Evolutionary conservation across 2,113 vertebrate genomes (phyloP).

Genomic region (Cercocebus atys): DNA sequence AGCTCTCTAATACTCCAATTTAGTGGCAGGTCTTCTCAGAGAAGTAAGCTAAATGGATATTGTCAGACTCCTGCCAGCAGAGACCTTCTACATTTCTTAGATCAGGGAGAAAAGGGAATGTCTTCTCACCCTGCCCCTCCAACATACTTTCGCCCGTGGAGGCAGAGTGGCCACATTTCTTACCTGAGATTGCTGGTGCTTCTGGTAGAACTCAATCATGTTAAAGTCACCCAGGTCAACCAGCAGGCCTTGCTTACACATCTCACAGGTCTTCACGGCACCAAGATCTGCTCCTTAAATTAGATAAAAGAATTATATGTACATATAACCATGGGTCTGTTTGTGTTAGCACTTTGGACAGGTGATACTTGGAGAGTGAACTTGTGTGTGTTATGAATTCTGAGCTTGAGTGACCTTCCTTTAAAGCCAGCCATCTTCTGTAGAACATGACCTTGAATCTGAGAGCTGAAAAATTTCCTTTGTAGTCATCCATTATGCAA

Average conservation of each 20-base stretch:
- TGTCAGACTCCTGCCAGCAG: neutral
- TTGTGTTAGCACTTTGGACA: neutral
- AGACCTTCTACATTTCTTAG: neutral
- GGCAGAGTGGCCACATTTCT: neutral
- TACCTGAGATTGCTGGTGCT: constrained; percentile 76
- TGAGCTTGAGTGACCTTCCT: neutral
- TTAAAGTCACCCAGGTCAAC: constrained; percentile 72
- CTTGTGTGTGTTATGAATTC: constrained; percentile 34
- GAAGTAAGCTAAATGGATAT: neutral
- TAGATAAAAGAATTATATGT: constrained; percentile 26
- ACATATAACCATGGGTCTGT: neutral
- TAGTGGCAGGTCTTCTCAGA: constrained; percentile 45
- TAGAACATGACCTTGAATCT: constrained; percentile 53
- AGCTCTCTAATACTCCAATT: neutral
- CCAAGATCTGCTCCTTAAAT: constrained; percentile 77
- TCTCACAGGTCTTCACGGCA: constrained; percentile 78
- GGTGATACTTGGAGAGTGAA: constrained; percentile 29
- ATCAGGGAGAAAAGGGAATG: neutral
- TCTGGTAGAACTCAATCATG: constrained; percentile 70
- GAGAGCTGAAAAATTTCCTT: constrained; percentile 31
- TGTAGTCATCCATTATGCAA: constrained; percentile 56
- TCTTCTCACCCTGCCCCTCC: neutral
- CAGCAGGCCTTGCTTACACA: constrained; percentile 78
- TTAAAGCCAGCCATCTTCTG: constrained; percentile 7
- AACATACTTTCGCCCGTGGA: neutral